Percentiles rank a stretch among this genome's conserved stretches.
These are phyloP conservation scores for Allacma fusca DNA, from an alignment of 2,888 invertebrate species.

Conservation along the genomic window DNA sequence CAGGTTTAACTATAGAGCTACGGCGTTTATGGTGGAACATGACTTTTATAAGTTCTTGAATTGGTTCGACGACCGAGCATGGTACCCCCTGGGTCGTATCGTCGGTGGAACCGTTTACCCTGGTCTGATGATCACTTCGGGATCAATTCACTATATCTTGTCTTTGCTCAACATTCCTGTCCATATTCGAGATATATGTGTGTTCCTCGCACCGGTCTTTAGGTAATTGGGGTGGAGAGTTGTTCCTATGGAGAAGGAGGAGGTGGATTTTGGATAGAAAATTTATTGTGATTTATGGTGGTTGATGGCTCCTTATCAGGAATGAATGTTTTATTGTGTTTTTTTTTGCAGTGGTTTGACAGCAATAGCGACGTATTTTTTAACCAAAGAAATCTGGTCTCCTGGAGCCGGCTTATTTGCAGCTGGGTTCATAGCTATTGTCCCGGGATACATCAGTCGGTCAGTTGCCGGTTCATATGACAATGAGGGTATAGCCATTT, in stretches of 20 bases:
- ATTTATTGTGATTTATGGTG: too few relatives aligned
- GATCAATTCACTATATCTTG: slow-evolving; percentile 92
- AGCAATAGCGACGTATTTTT: slow-evolving; percentile 94
- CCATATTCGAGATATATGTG: slow-evolving; percentile 98
- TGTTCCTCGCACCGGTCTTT: slow-evolving; percentile 97
- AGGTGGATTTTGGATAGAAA: too few relatives aligned
- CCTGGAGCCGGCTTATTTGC: slow-evolving; percentile 96
- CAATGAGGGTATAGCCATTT: slow-evolving; percentile 99
- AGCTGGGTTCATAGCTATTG: slow-evolving; percentile 98
- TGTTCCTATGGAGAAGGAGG: too few relatives aligned
- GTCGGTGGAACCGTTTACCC: slow-evolving; percentile 92
- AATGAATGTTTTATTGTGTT: slow-evolving; percentile 60
- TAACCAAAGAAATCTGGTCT: slow-evolving; percentile 98
- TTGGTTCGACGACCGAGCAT: slow-evolving; percentile 99
- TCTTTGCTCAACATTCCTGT: slow-evolving; percentile 93
- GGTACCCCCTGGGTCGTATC: slow-evolving; percentile 98
- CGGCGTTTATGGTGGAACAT: slow-evolving; percentile 99
- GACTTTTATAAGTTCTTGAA: slow-evolving; percentile 99
- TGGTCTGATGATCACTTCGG: slow-evolving; percentile 98
- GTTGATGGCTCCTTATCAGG: too few relatives aligned
- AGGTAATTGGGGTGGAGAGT: slow-evolving; percentile 73
- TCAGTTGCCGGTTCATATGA: slow-evolving; percentile 99
- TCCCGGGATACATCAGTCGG: slow-evolving; percentile 98
- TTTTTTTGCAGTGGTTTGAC: slow-evolving; percentile 85
- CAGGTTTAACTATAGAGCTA: slow-evolving; percentile 99